Evolutionary conservation across 2,797 vertebrate genomes (phyloP).

Genomic region (Pangasius mekongensis): DNA sequence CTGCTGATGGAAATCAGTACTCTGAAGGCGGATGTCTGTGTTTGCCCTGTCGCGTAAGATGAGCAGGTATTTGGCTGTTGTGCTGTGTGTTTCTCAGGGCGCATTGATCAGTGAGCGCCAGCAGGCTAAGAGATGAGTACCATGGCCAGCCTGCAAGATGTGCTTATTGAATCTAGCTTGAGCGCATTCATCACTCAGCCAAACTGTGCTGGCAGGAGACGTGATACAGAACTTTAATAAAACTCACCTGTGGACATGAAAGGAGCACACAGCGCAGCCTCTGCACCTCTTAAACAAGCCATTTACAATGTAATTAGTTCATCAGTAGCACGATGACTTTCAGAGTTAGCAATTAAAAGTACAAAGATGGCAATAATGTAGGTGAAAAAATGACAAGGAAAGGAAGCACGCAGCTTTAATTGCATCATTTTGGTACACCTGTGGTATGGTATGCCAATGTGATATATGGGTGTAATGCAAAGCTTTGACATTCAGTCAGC

Average conservation of each 20-base stretch:
- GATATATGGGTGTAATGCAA: slow-evolving; percentile 24
- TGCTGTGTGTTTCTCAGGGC: slow-evolving; percentile 44
- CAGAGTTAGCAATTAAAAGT: slow-evolving; percentile 49
- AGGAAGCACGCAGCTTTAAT: slow-evolving; percentile 2
- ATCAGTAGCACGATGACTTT: slow-evolving; percentile 48
- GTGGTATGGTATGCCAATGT: background rate
- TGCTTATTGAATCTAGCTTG: slow-evolving; percentile 71
- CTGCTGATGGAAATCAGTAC: slow-evolving; percentile 11
- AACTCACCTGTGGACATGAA: slow-evolving; percentile 55
- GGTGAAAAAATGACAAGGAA: slow-evolving; percentile 7
- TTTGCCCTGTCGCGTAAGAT: slow-evolving; percentile 18
- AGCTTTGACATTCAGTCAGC: slow-evolving; percentile 16
- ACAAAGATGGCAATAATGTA: slow-evolving; percentile 28
- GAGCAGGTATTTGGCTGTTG: slow-evolving; percentile 40
- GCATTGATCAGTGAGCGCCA: slow-evolving; percentile 51
- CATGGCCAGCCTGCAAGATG: slow-evolving; percentile 28
- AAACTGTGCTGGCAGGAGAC: slow-evolving; percentile 61
- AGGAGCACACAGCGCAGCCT: slow-evolving; percentile 30
- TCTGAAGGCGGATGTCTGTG: slow-evolving; percentile 4
- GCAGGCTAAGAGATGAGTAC: slow-evolving; percentile 24
- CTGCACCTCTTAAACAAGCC: slow-evolving; percentile 52
- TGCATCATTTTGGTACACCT: slow-evolving; percentile 4
- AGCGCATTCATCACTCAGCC: slow-evolving; percentile 64
- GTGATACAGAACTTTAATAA: slow-evolving; percentile 70
- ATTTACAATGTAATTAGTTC: slow-evolving; percentile 59